These are phyloP conservation scores for Antheraea yamamai DNA, from an alignment of 2,888 invertebrate species.

Conservation along the genomic window DNA sequence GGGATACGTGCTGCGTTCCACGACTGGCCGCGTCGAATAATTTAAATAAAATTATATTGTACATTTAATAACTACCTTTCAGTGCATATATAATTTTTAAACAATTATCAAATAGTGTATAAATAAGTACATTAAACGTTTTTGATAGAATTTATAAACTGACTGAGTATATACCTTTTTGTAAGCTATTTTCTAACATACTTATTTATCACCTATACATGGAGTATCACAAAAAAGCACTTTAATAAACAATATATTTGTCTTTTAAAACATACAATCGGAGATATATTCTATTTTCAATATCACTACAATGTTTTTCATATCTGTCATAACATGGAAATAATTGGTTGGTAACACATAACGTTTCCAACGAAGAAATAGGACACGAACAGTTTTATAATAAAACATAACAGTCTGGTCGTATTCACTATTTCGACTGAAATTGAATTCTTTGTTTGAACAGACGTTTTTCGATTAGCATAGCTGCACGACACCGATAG, in stretches of 20 bases:
- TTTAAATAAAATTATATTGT: too few species aligned
- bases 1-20: too few species aligned
- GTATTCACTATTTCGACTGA: slow-evolving; percentile 42
- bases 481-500: slow-evolving; percentile 42
- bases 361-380: background rate
- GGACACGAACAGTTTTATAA: slow-evolving; percentile 14
- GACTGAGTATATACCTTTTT: too few species aligned
- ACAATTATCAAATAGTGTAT: too few species aligned
- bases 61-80: too few species aligned
- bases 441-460: slow-evolving; percentile 62
- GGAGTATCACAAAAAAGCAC: background rate
- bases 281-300: background rate
- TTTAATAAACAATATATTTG: background rate
- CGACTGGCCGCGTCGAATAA: too few species aligned
- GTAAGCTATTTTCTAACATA: too few species aligned
- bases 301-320: background rate
- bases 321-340: background rate
- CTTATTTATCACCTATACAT: background rate
- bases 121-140: too few species aligned
- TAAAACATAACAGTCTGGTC: slow-evolving; percentile 14
- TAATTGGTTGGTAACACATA: background rate
- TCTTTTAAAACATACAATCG: background rate
- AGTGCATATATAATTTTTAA: too few species aligned
- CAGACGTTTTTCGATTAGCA: slow-evolving; percentile 67
- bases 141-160: too few species aligned